Percentiles rank a stretch among this genome's conserved stretches.
phyloP scores from a whole-genome alignment of 2,113 vertebrate species.

The Maccullochella peelii region DNA sequence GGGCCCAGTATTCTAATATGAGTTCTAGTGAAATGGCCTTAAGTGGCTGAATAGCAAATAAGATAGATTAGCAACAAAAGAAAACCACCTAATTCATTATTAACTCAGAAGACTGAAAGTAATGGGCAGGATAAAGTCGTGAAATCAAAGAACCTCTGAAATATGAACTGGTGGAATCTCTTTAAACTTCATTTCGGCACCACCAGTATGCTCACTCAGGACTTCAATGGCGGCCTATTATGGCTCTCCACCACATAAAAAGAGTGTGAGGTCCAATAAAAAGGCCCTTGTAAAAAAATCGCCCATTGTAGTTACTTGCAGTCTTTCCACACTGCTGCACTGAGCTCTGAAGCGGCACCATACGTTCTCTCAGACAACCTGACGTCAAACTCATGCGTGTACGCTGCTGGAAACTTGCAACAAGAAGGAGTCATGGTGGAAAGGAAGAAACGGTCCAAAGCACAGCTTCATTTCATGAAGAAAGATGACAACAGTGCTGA shows the following conservation, averaged over 20 bases:
- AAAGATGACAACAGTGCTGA: too few species aligned
- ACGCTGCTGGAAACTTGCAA: too few species aligned
- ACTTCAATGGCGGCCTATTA: conserved; percentile 54
- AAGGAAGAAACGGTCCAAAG: too few species aligned
- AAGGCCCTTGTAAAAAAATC: conserved; percentile 39
- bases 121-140: conserved; percentile 56
- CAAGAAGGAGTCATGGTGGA: too few species aligned
- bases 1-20: conserved; percentile 79
- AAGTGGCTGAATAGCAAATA: conserved; percentile 78
- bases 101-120: conserved; percentile 72
- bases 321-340: conserved; percentile 25
- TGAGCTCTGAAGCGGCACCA: background rate
- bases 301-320: conserved; percentile 33
- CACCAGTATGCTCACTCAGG: conserved; percentile 31
- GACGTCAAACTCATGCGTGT: too few species aligned
- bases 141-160: conserved; percentile 70
- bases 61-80: conserved; percentile 81
- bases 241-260: conserved; percentile 49
- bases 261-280: conserved; percentile 47
- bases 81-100: conserved; percentile 77
- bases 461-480: too few species aligned
- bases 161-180: conserved; percentile 67
- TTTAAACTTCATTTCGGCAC: conserved; percentile 37
- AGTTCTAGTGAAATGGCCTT: conserved; percentile 74
- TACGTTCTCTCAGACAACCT: background rate